phyloP scores from a whole-genome alignment of 2,888 invertebrate genomes.

The Willowsia nigromaculata region DNA sequence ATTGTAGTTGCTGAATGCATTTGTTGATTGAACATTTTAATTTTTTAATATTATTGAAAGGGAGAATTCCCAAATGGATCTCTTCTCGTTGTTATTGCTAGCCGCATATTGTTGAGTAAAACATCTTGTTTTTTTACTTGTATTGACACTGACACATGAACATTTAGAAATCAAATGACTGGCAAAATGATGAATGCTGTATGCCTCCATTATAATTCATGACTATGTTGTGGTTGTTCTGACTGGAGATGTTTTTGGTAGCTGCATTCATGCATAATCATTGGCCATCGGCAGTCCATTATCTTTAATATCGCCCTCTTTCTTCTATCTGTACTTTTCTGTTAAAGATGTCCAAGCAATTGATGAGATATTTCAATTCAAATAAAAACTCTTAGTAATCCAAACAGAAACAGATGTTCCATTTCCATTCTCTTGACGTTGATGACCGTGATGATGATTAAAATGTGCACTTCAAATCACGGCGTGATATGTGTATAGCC shows the following conservation, averaged over 20 bases:
- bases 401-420: constrained; percentile 62
- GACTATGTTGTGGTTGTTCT: background rate
- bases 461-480: constrained; percentile 1
- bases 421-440: background rate
- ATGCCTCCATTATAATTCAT: constrained; percentile 19
- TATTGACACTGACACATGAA: constrained; percentile 4
- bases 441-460: background rate
- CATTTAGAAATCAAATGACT: background rate
- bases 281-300: constrained; percentile 39
- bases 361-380: constrained; percentile 68
- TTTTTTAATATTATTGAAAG: constrained; percentile 17
- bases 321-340: background rate
- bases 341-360: constrained; percentile 11
- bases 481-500: constrained; percentile 9
- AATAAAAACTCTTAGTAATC: constrained; percentile 47
- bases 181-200: background rate
- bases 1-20: background rate
- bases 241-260: constrained; percentile 33
- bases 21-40: too few relatives aligned
- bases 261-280: constrained; percentile 19
- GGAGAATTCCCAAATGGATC: constrained; percentile 24
- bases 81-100: background rate
- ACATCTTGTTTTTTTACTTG: background rate
- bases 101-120: background rate
- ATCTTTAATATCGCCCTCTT: constrained; percentile 15